Percentiles rank a stretch among this genome's conserved stretches.
Conservation (phyloP, 1,140 invertebrate genomes). For the Penaeus vannamei region DNA sequence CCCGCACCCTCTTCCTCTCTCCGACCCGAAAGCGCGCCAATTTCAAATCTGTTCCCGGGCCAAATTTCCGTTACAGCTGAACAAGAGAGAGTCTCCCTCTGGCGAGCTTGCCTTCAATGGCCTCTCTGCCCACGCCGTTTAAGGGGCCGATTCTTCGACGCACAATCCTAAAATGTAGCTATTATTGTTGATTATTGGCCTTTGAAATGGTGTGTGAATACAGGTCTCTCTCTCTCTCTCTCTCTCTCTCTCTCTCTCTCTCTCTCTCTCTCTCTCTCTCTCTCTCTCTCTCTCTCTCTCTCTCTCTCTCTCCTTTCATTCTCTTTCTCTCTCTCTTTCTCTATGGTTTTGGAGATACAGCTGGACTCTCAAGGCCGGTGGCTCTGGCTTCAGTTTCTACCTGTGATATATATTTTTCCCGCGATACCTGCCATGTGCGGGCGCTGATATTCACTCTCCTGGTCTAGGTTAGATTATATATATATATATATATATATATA, state of each 20-base stretch:
- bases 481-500: too few species aligned
- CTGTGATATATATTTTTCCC: too few species aligned
- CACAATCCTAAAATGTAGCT: constrained; percentile 61
- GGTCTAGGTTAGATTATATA: too few species aligned
- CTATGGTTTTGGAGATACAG: too few species aligned
- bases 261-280: background rate
- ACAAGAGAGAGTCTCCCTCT: constrained; percentile 42
- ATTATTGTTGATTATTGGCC: constrained; percentile 62
- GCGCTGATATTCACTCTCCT: too few species aligned
- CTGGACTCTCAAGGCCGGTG: too few species aligned
- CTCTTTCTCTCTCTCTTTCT: too few species aligned
- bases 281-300: background rate
- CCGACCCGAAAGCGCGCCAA: constrained; percentile 46
- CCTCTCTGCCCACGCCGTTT: constrained; percentile 52
- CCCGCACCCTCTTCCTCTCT: constrained; percentile 13
- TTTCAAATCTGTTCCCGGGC: constrained; percentile 55
- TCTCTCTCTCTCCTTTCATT: background rate
- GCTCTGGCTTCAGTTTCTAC: too few species aligned
- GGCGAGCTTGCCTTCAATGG: constrained; percentile 39
- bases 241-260: background rate
- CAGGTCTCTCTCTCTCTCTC: constrained; percentile 18
- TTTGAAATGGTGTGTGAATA: constrained; percentile 59
- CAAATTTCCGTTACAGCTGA: constrained; percentile 58
- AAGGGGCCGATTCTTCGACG: constrained; percentile 54
- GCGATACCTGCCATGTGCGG: too few species aligned